Percentiles rank a stretch among this genome's conserved stretches.
These are phyloP conservation scores for Dendrolimus kikuchii DNA, from an alignment of 1,140 invertebrate species.

Conservation along the genomic window DNA sequence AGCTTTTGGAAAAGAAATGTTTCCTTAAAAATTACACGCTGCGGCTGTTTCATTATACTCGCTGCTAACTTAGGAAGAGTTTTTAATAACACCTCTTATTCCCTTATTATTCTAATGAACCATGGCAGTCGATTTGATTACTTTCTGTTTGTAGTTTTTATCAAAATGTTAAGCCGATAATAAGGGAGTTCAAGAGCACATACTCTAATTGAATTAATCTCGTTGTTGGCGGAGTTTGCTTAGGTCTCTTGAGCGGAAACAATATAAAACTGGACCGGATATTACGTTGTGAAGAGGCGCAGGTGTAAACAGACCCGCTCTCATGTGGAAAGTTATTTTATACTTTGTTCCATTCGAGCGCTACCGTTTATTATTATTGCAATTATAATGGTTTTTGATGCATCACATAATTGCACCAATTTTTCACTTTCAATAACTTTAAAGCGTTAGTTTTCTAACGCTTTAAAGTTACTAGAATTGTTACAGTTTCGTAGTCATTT, in stretches of 20 bases:
- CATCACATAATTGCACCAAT: too few relatives aligned
- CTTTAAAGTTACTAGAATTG: too few relatives aligned
- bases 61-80: too few relatives aligned
- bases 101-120: not conserved
- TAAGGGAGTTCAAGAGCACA: slow-evolving; percentile 25
- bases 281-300: slow-evolving; percentile 50
- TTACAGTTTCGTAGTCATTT: too few relatives aligned
- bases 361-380: slow-evolving; percentile 4
- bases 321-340: slow-evolving; percentile 28
- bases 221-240: slow-evolving; percentile 42
- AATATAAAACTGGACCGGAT: slow-evolving; percentile 56
- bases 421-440: too few relatives aligned
- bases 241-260: slow-evolving; percentile 44
- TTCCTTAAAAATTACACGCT: too few relatives aligned
- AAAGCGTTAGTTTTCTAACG: too few relatives aligned
- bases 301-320: slow-evolving; percentile 39
- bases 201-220: slow-evolving; percentile 55
- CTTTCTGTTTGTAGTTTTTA: too few relatives aligned
- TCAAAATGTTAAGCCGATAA: slow-evolving; percentile 15
- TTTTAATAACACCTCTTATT: too few relatives aligned
- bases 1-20: too few relatives aligned
- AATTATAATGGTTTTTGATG: too few relatives aligned
- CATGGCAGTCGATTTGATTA: not conserved
- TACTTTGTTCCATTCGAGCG: slow-evolving; percentile 40
- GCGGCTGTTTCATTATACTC: too few relatives aligned